Conservation (phyloP, 2,888 invertebrate species). For the Macrosiphum euphorbiae region DNA sequence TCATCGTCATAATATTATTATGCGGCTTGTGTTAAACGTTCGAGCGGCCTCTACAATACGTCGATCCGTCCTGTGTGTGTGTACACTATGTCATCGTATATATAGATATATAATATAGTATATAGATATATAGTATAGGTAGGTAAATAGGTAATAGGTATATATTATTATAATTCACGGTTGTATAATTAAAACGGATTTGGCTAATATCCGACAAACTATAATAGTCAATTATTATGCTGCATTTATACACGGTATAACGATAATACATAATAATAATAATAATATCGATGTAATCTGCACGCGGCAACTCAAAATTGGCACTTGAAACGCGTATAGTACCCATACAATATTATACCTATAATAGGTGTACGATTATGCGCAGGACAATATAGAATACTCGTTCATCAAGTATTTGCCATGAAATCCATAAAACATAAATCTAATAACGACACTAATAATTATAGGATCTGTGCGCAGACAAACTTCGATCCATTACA, state of each 20-base stretch:
- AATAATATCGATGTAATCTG: not conserved
- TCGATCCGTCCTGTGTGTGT: not conserved
- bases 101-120: too few species aligned
- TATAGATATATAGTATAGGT: too few species aligned
- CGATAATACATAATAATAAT: not conserved
- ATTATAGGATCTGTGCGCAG: not conserved
- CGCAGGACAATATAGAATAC: not conserved
- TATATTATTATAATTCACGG: too few species aligned
- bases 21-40: not conserved
- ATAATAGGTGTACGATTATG: not conserved
- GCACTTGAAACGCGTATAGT: not conserved
- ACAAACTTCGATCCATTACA: not conserved
- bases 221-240: not conserved
- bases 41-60: not conserved
- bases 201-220: not conserved
- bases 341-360: too few species aligned
- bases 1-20: not conserved
- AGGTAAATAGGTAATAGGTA: too few species aligned
- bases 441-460: not conserved
- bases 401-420: not conserved
- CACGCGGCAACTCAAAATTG: not conserved
- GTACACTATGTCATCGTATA: not conserved
- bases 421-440: not conserved
- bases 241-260: not conserved
- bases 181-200: constrained; percentile 2